These are phyloP conservation scores for Limanda limanda DNA, from an alignment of 2,113 vertebrate species.

Conservation along the genomic window DNA sequence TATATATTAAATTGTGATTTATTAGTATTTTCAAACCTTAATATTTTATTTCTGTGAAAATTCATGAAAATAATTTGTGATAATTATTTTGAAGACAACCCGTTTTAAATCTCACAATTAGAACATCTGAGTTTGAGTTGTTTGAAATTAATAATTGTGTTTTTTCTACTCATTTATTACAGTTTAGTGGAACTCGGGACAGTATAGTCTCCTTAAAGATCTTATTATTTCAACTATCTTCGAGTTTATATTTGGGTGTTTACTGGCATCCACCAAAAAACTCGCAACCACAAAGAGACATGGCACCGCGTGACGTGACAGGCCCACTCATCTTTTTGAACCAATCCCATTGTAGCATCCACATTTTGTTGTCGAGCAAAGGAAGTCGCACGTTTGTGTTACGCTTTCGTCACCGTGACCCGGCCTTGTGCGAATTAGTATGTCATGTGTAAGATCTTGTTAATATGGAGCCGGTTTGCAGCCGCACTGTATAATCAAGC, in stretches of 20 bases:
- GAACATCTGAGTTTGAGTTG: not conserved
- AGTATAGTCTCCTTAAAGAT: not conserved
- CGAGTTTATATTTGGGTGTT: slow-evolving; percentile 12
- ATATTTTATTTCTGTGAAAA: not conserved
- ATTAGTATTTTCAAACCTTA: not conserved
- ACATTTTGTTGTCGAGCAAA: slow-evolving; percentile 63
- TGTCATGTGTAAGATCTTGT: slow-evolving; percentile 78
- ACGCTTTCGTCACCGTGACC: slow-evolving; percentile 64
- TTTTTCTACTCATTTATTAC: not conserved
- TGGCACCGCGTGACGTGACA: slow-evolving; percentile 50
- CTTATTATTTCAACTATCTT: not conserved
- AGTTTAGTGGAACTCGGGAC: not conserved
- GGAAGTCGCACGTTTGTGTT: slow-evolving; percentile 44
- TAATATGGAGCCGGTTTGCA: slow-evolving; percentile 65
- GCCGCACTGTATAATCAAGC: slow-evolving; percentile 71
- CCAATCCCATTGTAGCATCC: slow-evolving; percentile 66
- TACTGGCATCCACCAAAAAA: slow-evolving; percentile 19
- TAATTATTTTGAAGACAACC: not conserved
- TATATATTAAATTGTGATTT: slow-evolving; percentile 1
- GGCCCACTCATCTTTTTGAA: slow-evolving; percentile 51
- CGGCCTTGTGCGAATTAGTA: slow-evolving; percentile 63
- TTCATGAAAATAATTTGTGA: not conserved
- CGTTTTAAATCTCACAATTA: not conserved
- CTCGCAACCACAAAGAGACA: slow-evolving; percentile 32
- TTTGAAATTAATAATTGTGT: not conserved